Evolutionary conservation across 1,140 invertebrate species (phyloP).

Genomic region (Campoletis sonorensis): DNA sequence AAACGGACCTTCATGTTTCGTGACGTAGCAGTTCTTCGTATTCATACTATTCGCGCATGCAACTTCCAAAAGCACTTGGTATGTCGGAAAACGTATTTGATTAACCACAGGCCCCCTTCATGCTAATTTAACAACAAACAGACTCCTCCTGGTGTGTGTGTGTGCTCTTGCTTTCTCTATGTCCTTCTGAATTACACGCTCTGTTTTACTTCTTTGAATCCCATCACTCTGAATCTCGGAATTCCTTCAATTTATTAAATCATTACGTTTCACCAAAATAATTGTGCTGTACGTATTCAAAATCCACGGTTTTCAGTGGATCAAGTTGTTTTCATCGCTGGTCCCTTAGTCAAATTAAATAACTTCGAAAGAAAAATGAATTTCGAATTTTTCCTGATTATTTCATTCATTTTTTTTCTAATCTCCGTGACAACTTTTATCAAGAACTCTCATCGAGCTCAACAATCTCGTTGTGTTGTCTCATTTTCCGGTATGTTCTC

Average conservation of each 20-base stretch:
- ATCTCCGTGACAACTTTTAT: neutral
- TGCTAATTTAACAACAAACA: conserved; percentile 32
- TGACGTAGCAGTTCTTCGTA: neutral
- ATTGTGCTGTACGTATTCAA: too few relatives aligned
- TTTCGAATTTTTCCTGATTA: too few relatives aligned
- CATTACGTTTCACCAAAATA: too few relatives aligned
- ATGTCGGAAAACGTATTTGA: conserved; percentile 15
- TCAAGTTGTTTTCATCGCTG: too few relatives aligned
- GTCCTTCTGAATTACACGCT: neutral
- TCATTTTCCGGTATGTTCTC: neutral
- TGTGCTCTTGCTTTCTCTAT: neutral
- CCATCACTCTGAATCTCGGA: neutral
- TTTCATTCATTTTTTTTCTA: neutral
- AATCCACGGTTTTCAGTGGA: too few relatives aligned
- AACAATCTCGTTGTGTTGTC: neutral
- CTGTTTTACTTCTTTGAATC: neutral
- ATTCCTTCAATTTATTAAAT: neutral
- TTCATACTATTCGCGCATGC: conserved; percentile 1
- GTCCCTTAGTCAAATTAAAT: too few relatives aligned
- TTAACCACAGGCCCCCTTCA: neutral
- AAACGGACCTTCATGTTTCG: neutral
- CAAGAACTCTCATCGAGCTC: neutral
- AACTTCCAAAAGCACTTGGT: neutral
- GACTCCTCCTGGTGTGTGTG: neutral
- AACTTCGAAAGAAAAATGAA: too few relatives aligned